Evolutionary conservation across 2,888 invertebrate genomes (phyloP).

Genomic region (Leucania comma): DNA sequence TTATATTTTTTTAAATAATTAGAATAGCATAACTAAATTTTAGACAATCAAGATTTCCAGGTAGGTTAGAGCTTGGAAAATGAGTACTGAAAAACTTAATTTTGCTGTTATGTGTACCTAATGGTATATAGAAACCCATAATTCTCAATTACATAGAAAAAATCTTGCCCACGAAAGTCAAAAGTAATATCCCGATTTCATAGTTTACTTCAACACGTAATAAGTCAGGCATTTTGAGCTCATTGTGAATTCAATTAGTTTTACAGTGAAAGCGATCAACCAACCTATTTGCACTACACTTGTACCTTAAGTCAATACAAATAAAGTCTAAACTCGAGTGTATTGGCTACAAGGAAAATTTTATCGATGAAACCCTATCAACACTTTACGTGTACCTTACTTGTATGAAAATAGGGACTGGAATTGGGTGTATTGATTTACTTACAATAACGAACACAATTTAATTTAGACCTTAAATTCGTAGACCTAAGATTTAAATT

Average conservation of each 20-base stretch:
- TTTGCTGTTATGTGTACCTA: no score
- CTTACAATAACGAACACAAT: background rate
- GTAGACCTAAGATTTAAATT: constrained; percentile 9
- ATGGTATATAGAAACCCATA: background rate
- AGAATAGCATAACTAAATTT: no score
- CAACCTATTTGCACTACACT: constrained; percentile 11
- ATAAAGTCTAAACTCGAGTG: constrained; percentile 29
- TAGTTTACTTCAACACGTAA: constrained; percentile 55
- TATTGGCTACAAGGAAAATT: background rate
- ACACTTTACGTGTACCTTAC: constrained; percentile 37
- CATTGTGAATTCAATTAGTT: constrained; percentile 75
- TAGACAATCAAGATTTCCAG: no score
- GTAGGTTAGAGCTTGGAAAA: no score
- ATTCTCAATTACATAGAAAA: background rate
- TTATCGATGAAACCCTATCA: constrained; percentile 33
- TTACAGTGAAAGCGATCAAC: constrained; percentile 54
- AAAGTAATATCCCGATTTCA: constrained; percentile 21
- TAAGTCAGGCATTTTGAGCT: constrained; percentile 56
- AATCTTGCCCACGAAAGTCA: background rate
- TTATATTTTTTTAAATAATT: no score
- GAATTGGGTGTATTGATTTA: constrained; percentile 26
- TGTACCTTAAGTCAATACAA: background rate
- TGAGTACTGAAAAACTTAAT: no score
- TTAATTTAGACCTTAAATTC: background rate
- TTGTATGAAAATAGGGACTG: constrained; percentile 23